Conservation (phyloP, 2,797 vertebrate genomes). For the Tauraco hartlaubi region DNA sequence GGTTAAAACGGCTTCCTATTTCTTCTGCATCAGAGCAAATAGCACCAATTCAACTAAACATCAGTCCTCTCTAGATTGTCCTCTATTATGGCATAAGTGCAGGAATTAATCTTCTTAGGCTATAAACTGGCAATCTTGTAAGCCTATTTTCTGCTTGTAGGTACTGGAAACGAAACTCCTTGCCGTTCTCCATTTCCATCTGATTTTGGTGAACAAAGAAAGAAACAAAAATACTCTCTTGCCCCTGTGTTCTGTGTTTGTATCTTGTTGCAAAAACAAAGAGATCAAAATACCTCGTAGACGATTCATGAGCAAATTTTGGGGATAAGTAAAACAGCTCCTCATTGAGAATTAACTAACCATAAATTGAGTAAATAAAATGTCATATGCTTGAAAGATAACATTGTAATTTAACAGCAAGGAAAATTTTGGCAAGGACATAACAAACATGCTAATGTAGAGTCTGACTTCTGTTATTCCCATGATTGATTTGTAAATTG, state of each 20-base stretch:
- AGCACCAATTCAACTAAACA: slow-evolving; percentile 27
- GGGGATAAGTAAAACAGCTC: background rate
- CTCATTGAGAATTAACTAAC: slow-evolving; percentile 14
- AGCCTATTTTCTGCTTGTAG: slow-evolving; percentile 21
- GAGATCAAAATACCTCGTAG: background rate
- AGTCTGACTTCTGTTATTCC: background rate
- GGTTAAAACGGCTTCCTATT: slow-evolving; percentile 28
- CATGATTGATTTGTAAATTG: background rate
- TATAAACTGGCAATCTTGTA: slow-evolving; percentile 28
- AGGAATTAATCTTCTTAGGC: slow-evolving; percentile 53
- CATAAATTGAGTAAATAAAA: slow-evolving; percentile 8
- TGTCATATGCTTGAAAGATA: background rate
- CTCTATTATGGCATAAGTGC: slow-evolving; percentile 6
- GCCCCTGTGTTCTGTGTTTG: background rate
- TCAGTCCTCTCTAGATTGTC: slow-evolving; percentile 3
- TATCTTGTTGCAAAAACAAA: background rate
- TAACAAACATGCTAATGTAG: background rate
- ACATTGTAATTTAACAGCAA: background rate
- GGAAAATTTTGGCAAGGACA: background rate
- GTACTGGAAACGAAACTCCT: background rate
- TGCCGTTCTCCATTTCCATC: background rate
- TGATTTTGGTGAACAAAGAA: background rate
- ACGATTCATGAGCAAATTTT: background rate
- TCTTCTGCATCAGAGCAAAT: slow-evolving; percentile 25
- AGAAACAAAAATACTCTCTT: background rate